Evolutionary conservation across 2,113 vertebrate genomes (phyloP).

Genomic region (Natator depressus): DNA sequence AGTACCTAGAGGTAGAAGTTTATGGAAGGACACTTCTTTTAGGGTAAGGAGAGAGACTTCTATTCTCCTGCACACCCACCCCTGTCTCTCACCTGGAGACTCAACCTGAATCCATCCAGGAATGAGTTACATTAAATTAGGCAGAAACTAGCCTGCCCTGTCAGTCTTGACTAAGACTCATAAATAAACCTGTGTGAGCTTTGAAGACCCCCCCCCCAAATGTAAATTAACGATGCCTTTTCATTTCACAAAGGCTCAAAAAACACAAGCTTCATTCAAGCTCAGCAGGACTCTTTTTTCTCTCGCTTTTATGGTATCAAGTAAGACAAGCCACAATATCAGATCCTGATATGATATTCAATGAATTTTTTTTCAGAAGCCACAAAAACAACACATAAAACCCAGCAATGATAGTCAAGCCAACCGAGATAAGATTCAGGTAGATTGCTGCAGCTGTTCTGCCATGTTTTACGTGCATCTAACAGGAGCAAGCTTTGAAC

Average conservation of each 20-base stretch:
- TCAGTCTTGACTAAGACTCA: not conserved
- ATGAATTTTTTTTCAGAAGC: not conserved
- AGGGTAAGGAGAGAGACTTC: not conserved
- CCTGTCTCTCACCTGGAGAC: not conserved
- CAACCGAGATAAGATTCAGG: not conserved
- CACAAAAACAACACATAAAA: not conserved
- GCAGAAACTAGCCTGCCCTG: not conserved
- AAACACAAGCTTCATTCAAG: not conserved
- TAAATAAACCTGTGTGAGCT: not conserved
- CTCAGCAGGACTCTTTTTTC: not conserved
- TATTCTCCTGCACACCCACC: not conserved
- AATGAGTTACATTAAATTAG: not conserved
- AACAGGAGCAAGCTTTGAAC: constrained; percentile 11
- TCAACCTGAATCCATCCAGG: not conserved
- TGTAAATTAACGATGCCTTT: not conserved
- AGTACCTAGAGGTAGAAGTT: not conserved
- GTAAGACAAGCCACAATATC: not conserved
- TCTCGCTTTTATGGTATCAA: not conserved
- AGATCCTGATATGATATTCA: not conserved
- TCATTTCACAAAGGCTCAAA: not conserved
- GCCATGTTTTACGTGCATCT: constrained; percentile 6
- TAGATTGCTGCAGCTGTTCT: constrained; percentile 38
- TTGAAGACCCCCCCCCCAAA: not conserved
- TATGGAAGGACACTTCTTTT: not conserved
- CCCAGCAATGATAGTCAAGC: not conserved